Percentiles rank a stretch among this genome's conserved stretches.
phyloP scores from a whole-genome alignment of 2,797 vertebrate species.

The Clamator glandarius region DNA sequence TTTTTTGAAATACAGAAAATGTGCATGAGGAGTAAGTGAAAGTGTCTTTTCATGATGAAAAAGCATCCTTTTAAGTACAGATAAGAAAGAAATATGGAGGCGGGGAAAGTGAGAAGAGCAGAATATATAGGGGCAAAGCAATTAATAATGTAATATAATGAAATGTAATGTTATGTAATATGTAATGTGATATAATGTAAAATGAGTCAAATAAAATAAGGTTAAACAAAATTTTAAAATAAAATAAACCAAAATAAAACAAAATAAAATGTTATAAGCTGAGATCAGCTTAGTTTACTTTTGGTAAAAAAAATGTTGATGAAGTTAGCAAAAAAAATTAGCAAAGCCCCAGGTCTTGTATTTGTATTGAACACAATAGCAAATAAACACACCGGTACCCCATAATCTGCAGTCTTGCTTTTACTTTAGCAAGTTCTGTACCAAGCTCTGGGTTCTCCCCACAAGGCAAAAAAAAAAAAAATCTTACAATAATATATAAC shows the following conservation, averaged over 20 bases:
- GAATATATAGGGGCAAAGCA: not conserved
- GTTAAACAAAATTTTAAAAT: not conserved
- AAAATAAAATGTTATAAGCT: not conserved
- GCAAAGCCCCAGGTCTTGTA: not conserved
- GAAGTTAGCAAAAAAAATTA: not conserved
- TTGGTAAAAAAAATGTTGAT: not conserved
- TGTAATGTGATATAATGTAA: too few relatives aligned
- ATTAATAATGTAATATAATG: not conserved
- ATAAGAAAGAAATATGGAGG: not conserved
- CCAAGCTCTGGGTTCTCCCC: not conserved
- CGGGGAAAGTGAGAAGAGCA: not conserved
- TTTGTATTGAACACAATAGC: not conserved
- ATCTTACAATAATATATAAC: rapidly evolving
- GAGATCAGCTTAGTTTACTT: not conserved
- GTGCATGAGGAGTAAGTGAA: not conserved
- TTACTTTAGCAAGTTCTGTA: not conserved
- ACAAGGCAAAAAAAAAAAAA: not conserved
- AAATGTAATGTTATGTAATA: too few relatives aligned
- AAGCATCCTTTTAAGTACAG: not conserved
- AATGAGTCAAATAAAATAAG: too few relatives aligned
- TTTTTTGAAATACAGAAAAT: not conserved
- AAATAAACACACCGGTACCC: not conserved
- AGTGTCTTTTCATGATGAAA: not conserved
- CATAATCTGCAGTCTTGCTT: not conserved
- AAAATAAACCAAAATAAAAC: not conserved